Conservation (phyloP, 2,113 vertebrate species). For the Ardeotis arabs region DNA sequence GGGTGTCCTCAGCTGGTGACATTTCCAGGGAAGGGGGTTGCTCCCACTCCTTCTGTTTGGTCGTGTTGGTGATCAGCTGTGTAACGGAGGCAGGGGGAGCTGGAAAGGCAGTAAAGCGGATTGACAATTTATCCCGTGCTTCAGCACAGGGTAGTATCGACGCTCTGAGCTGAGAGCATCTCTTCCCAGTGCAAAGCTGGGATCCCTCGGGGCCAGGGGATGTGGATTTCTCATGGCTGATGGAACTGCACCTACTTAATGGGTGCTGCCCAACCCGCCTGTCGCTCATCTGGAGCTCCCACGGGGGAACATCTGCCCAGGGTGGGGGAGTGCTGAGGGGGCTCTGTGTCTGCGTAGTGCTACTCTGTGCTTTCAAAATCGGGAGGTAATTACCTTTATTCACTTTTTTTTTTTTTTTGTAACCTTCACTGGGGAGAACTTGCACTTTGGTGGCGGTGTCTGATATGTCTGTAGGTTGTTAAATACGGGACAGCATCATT, state of each 20-base stretch:
- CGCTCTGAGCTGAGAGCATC: neutral
- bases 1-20: neutral
- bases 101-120: neutral
- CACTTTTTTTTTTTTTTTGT: neutral
- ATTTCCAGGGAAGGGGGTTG: neutral
- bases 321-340: neutral
- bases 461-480: neutral
- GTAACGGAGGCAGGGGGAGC: neutral
- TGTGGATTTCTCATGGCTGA: neutral
- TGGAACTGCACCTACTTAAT: neutral
- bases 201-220: neutral
- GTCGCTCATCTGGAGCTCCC: neutral
- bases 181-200: neutral
- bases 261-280: neutral
- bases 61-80: neutral
- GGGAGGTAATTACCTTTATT: neutral
- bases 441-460: neutral
- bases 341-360: accelerated
- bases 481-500: neutral
- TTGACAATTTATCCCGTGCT: neutral
- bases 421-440: neutral
- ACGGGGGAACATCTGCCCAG: neutral
- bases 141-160: neutral
- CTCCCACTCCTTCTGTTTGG: neutral
- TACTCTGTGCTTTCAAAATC: neutral